Conservation (phyloP, 2,888 invertebrate species). For the Pantelozetes paolii region DNA sequence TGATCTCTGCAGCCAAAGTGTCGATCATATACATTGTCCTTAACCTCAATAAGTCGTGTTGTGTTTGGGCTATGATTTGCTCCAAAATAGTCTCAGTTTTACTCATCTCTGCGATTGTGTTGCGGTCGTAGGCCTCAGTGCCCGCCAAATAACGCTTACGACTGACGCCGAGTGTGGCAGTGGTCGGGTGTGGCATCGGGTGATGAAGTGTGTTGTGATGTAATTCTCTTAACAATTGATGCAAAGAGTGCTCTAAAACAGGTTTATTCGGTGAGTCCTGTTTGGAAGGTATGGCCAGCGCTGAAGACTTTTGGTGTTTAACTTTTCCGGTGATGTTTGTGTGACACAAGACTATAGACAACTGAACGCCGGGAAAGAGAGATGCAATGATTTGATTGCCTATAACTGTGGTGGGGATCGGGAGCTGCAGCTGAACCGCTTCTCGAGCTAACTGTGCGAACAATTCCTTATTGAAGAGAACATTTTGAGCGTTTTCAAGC, state of each 20-base stretch:
- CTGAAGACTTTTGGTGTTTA: neutral
- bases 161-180: constrained; percentile 86
- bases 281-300: constrained; percentile 14
- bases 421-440: constrained; percentile 85
- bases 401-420: constrained; percentile 93
- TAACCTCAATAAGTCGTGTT: constrained; percentile 86
- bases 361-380: constrained; percentile 82
- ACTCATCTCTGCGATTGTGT: constrained; percentile 82
- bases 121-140: constrained; percentile 80
- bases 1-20: constrained; percentile 84
- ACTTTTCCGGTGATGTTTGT: constrained; percentile 54
- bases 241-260: constrained; percentile 91
- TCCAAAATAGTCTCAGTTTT: constrained; percentile 87
- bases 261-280: constrained; percentile 73
- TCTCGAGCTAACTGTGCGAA: constrained; percentile 91
- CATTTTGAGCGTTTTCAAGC: constrained; percentile 93
- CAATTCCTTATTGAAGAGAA: constrained; percentile 91
- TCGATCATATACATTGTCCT: constrained; percentile 85
- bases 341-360: constrained; percentile 85
- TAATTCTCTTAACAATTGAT: constrained; percentile 84
- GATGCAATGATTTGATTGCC: constrained; percentile 96
- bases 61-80: constrained; percentile 92
- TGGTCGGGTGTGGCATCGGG: constrained; percentile 84
- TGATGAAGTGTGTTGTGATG: constrained; percentile 89
- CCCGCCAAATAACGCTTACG: constrained; percentile 74